Conservation (phyloP, 2,113 vertebrate species). For the Pomatorhinus ruficollis region DNA sequence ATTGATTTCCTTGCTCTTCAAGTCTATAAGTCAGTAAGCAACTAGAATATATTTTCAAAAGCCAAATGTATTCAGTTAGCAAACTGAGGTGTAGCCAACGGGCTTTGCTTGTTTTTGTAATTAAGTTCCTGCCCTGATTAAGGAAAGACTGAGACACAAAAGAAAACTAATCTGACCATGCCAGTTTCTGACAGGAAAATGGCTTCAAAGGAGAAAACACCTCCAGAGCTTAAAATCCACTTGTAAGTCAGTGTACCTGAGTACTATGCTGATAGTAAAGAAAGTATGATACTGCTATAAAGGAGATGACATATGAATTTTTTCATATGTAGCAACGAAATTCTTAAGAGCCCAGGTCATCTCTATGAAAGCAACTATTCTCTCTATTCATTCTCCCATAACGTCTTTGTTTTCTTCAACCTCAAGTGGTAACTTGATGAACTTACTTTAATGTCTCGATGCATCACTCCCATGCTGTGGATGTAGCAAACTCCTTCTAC, state of each 20-base stretch:
- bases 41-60: not conserved
- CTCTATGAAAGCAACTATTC: not conserved
- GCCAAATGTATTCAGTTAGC: not conserved
- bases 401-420: not conserved
- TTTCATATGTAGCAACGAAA: not conserved
- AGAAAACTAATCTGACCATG: not conserved
- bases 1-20: not conserved
- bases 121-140: not conserved
- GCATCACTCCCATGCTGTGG: constrained; percentile 91
- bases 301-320: not conserved
- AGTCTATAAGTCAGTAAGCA: not conserved
- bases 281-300: not conserved
- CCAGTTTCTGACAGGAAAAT: not conserved
- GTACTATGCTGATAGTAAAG: not conserved
- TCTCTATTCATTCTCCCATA: not conserved
- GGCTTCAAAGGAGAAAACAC: not conserved
- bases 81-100: not conserved
- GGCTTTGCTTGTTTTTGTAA: not conserved
- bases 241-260: not conserved
- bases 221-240: not conserved
- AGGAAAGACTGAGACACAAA: not conserved
- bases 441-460: constrained; percentile 95
- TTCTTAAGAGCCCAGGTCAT: not conserved
- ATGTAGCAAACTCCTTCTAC: constrained; percentile 92
- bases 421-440: not conserved